Evolutionary conservation across 2,113 vertebrate genomes (phyloP).

Genomic region (Pogona vitticeps): DNA sequence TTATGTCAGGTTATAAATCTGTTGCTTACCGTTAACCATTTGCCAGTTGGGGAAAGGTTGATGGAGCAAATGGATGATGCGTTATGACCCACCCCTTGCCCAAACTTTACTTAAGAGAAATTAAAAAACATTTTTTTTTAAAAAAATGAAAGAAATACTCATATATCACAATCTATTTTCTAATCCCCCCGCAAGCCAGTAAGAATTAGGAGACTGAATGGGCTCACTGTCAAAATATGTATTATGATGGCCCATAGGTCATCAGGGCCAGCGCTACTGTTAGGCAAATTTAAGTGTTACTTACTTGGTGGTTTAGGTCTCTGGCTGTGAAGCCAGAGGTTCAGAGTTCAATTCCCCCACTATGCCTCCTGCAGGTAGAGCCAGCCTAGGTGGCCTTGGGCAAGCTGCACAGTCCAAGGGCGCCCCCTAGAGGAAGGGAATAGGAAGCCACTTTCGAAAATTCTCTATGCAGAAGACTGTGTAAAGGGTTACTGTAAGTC

Average conservation of each 20-base stretch:
- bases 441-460: no score
- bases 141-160: not conserved
- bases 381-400: no score
- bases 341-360: no score
- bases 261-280: not conserved
- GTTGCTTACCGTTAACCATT: constrained; percentile 69
- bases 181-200: not conserved
- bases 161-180: not conserved
- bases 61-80: constrained; percentile 53
- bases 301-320: no score
- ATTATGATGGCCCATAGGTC: not conserved
- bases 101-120: constrained; percentile 24
- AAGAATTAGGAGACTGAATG: not conserved
- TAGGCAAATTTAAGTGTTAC: no score
- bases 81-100: not conserved
- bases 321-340: no score
- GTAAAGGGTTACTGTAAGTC: no score
- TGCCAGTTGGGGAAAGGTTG: constrained; percentile 64
- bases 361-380: no score
- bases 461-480: no score
- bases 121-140: not conserved
- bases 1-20: constrained; percentile 87
- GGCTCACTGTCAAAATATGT: not conserved
- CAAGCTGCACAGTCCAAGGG: no score
- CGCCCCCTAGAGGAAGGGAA: no score